These are phyloP conservation scores for Andrena dorsata DNA, from an alignment of 2,888 invertebrate genomes.

Conservation along the genomic window DNA sequence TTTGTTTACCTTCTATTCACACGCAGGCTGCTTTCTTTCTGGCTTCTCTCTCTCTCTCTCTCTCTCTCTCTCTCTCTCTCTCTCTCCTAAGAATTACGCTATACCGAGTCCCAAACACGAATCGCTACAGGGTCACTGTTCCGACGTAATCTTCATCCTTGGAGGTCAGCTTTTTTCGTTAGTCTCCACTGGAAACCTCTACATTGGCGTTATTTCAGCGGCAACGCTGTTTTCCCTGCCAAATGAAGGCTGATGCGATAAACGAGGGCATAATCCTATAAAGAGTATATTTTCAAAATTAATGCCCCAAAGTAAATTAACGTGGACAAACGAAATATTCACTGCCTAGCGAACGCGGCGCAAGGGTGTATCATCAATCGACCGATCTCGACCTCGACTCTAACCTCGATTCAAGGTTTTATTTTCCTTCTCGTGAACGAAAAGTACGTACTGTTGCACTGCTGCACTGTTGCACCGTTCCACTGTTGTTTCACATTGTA, in stretches of 20 bases:
- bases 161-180: neutral
- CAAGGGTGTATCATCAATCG: slow-evolving; percentile 44
- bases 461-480: neutral
- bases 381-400: slow-evolving; percentile 54
- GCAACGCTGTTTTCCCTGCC: slow-evolving; percentile 4
- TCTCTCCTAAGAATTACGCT: neutral
- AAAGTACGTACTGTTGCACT: slow-evolving; percentile 12
- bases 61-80: no score
- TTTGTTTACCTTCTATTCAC: slow-evolving; percentile 5
- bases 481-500: slow-evolving; percentile 5
- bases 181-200: neutral
- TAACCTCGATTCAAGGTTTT: slow-evolving; percentile 53
- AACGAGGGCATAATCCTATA: no score
- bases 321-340: no score
- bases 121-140: slow-evolving; percentile 22
- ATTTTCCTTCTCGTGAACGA: slow-evolving; percentile 23
- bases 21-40: neutral
- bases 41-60: neutral
- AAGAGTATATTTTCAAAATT: no score
- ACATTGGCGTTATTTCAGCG: neutral
- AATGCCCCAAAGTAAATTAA: no score
- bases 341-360: neutral
- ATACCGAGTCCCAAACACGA: neutral
- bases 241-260: neutral
- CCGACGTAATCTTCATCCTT: neutral